These are phyloP conservation scores for Netelia fuscicornis DNA, from an alignment of 2,888 invertebrate species.

Conservation along the genomic window DNA sequence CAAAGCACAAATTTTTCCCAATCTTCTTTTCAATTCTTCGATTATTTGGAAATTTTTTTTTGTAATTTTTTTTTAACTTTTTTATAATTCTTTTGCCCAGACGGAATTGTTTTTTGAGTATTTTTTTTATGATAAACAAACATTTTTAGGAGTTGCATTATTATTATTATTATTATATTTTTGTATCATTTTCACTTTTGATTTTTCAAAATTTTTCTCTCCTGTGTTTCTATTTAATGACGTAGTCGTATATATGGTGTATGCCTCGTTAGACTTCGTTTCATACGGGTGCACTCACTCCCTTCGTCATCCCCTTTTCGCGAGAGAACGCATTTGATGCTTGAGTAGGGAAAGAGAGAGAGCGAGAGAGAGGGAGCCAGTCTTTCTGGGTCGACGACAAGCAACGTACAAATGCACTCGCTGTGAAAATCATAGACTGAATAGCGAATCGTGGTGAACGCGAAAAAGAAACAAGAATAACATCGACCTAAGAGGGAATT, in stretches of 20 bases:
- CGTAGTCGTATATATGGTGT: conserved; percentile 8
- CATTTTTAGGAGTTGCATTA: neutral
- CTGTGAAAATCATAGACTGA: conserved; percentile 36
- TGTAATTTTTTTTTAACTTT: conserved; percentile 8
- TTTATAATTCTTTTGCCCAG: too few species aligned
- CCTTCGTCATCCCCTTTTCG: conserved; percentile 20
- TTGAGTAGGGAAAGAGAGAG: conserved; percentile 9
- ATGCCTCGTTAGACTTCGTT: conserved; percentile 57
- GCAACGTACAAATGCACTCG: conserved; percentile 13
- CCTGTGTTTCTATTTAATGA: neutral
- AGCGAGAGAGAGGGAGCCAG: neutral
- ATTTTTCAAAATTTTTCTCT: neutral
- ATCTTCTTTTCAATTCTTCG: neutral
- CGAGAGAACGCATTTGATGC: conserved; percentile 37
- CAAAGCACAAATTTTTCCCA: neutral
- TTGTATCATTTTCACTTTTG: neutral
- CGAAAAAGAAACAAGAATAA: neutral
- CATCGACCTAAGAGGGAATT: neutral
- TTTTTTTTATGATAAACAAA: neutral
- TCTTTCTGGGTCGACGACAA: conserved; percentile 53
- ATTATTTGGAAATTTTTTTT: conserved; percentile 6
- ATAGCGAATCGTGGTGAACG: conserved; percentile 22
- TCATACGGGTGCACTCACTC: conserved; percentile 48
- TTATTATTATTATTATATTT: conserved; percentile 11
- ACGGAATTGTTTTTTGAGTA: too few species aligned